These are phyloP conservation scores for Bugula neritina DNA, from an alignment of 2,888 invertebrate genomes.

Conservation along the genomic window DNA sequence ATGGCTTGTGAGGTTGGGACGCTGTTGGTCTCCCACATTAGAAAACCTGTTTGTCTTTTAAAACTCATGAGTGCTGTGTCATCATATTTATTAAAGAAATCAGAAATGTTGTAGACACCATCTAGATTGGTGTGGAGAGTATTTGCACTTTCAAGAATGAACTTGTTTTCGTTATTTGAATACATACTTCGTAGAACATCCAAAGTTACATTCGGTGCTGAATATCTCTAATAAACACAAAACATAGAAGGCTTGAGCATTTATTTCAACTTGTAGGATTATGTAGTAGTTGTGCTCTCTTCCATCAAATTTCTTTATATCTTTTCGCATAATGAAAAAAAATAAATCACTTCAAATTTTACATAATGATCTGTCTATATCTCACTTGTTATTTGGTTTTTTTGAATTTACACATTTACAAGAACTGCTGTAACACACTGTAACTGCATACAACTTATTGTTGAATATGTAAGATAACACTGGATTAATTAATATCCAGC, in stretches of 20 bases:
- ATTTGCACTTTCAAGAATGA: not conserved
- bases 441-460: too few species aligned
- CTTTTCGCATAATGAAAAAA: too few species aligned
- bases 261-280: too few species aligned
- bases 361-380: too few species aligned
- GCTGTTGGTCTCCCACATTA: conserved; percentile 66
- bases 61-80: not conserved
- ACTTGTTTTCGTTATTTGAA: not conserved
- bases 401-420: too few species aligned
- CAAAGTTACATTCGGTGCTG: not conserved
- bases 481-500: too few species aligned
- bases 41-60: not conserved
- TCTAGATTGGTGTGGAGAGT: not conserved
- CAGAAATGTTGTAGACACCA: conserved; percentile 19
- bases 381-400: too few species aligned
- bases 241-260: not conserved
- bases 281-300: too few species aligned
- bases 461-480: too few species aligned
- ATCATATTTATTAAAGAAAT: conserved; percentile 6
- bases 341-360: too few species aligned
- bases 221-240: not conserved
- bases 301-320: too few species aligned
- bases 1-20: conserved; percentile 68
- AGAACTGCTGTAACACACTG: too few species aligned
- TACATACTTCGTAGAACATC: not conserved